Conservation (phyloP, 2,888 invertebrate genomes). For the Melanotus villosus region DNA sequence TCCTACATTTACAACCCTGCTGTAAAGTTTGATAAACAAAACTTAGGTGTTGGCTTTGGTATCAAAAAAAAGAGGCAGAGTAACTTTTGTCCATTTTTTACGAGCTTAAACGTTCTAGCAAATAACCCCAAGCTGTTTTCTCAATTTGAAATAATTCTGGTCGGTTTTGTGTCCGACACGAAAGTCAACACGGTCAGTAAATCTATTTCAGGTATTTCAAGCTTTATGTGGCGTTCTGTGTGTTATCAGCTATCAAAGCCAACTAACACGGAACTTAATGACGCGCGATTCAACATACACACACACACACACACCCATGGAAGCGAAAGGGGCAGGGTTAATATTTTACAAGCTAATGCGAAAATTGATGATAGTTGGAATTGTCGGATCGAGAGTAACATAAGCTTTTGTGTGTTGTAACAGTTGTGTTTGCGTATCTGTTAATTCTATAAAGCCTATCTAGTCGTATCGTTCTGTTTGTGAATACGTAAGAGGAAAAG, state of each 20-base stretch:
- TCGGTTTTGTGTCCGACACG: too few species aligned
- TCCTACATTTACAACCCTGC: too few species aligned
- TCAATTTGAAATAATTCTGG: too few species aligned
- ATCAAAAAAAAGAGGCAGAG: too few species aligned
- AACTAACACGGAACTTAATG: slow-evolving; percentile 17
- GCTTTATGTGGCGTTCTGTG: slow-evolving; percentile 11
- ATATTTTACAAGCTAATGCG: slow-evolving; percentile 26
- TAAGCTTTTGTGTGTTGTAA: background rate
- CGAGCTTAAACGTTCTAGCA: too few species aligned
- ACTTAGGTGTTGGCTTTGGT: too few species aligned
- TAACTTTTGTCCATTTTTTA: too few species aligned
- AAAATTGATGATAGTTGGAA: slow-evolving; percentile 4
- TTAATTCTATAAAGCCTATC: slow-evolving; percentile 25
- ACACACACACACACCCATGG: too few species aligned
- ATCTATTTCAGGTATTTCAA: slow-evolving; percentile 11
- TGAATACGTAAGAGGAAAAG: background rate
- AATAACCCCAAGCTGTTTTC: too few species aligned
- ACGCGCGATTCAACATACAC: slow-evolving; percentile 3
- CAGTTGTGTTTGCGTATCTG: slow-evolving; percentile 5
- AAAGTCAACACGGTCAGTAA: background rate
- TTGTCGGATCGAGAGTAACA: background rate
- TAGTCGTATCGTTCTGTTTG: too few species aligned
- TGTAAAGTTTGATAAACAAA: too few species aligned
- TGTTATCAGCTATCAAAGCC: slow-evolving; percentile 19
- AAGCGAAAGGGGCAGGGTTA: background rate